Base-by-base conservation (phyloP, 2,888 invertebrate species). In the Philhelius pedissequus region DNA sequence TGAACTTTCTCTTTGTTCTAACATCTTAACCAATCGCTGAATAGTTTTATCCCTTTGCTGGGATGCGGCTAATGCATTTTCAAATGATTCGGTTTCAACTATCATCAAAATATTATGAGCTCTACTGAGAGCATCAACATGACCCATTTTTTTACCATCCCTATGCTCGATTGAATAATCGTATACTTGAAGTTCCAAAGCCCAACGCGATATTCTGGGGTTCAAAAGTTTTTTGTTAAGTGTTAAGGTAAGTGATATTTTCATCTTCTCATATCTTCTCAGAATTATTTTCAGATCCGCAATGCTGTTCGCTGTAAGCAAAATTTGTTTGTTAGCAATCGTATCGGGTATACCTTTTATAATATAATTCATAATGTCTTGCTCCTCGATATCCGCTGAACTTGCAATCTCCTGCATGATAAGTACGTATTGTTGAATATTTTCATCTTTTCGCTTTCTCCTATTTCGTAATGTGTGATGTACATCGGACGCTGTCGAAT, bases 341-440 rank as follows among this genome's bases (percentile, higher is more conserved):
- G 58, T 27, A 30, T 79, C 79, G 5, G 50, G 74, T 22, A 79
- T 79, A 48, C 80, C 68, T 43, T 69, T 60, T 9, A 74, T 56
- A 3, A 80, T 68, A 22, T 73, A 62, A 11, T 66, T 40, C n/a
- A 79, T 66, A 18, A 79, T 11, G 50, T 79, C 73, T 35, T 54
- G 40, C 38, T 75, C 64, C 9, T 50, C 50, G 5, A 74, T 38
- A 35, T 80, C 48, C 4, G 68, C n/a, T 15, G 35, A 27, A 13
- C 35, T 48, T n/a, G 52, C 80, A n/a, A 74, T 74, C 35, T 80
- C 74, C 27, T 62, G 69, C 60, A 80, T 80, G 9, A n/a, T 40
- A 0, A 74, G 35, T 1, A 68, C 64, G 7, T 80, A 77, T 32
- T 69, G 77, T 32, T 76, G 70, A 18, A 40, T 38, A n/a, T 22